These are phyloP conservation scores for Brachyhypopomus occidentalis DNA, from an alignment of 2,113 vertebrate species.

Conservation along the genomic window DNA sequence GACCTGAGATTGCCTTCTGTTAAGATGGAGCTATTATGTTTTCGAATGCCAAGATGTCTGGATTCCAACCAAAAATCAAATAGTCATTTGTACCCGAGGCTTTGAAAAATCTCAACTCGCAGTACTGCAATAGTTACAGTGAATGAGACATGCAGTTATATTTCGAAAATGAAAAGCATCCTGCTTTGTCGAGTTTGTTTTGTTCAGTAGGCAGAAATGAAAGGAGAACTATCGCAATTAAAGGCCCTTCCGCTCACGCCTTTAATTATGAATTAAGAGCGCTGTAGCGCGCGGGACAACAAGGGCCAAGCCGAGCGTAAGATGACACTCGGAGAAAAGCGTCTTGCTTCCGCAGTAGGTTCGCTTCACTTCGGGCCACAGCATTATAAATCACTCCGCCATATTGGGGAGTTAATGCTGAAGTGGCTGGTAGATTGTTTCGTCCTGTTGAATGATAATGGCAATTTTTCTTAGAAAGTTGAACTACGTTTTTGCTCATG, in stretches of 20 bases:
- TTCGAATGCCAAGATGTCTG: not conserved
- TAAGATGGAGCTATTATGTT: not conserved
- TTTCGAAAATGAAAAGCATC: not conserved
- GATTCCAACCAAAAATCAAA: not conserved
- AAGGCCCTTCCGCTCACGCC: constrained; percentile 36
- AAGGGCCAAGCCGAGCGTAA: not conserved
- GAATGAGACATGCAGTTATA: too few relatives aligned
- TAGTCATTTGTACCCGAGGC: too few relatives aligned
- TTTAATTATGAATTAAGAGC: constrained; percentile 34
- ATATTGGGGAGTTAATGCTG: not conserved
- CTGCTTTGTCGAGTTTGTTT: constrained; percentile 9
- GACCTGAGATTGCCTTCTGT: not conserved
- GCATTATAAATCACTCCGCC: constrained; percentile 17
- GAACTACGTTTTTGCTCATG: not conserved
- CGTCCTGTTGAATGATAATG: not conserved
- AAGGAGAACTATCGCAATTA: constrained; percentile 56
- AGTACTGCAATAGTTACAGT: too few relatives aligned
- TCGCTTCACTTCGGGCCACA: constrained; percentile 19
- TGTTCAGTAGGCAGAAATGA: constrained; percentile 43
- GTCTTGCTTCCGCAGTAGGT: constrained; percentile 5
- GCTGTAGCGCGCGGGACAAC: constrained; percentile 31
- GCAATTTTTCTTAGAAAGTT: too few relatives aligned
- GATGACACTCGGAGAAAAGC: constrained; percentile 4
- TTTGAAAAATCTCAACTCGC: not conserved
- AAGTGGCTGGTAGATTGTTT: constrained; percentile 21